Percentiles rank a stretch among this genome's conserved stretches.
Conservation (phyloP, 1,140 invertebrate species). For the Antheraea pernyi region DNA sequence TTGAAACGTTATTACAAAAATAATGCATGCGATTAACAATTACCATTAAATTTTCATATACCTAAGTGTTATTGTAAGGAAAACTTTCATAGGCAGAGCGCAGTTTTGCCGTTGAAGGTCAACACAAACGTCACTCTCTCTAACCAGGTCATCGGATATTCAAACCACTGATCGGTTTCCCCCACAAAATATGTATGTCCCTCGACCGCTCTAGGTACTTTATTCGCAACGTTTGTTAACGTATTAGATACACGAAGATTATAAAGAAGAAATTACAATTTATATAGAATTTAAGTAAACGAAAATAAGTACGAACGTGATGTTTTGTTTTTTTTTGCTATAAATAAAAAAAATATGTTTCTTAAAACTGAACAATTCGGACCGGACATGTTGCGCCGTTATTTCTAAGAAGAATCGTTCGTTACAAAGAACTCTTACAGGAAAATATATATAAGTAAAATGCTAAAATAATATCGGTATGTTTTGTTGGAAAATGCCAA, state of each 20-base stretch:
- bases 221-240: background rate
- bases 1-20: too few relatives aligned
- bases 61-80: background rate
- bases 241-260: background rate
- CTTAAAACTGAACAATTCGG: background rate
- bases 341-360: background rate
- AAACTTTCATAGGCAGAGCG: background rate
- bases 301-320: background rate
- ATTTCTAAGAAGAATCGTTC: background rate
- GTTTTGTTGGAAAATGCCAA: background rate
- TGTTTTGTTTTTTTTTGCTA: background rate
- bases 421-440: background rate
- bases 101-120: constrained; percentile 22
- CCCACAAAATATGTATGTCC: constrained; percentile 6
- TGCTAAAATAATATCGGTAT: background rate
- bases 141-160: constrained; percentile 27
- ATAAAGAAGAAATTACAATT: background rate
- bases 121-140: constrained; percentile 32
- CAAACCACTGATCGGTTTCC: background rate
- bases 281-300: too few relatives aligned
- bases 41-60: background rate
- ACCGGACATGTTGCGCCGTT: background rate
- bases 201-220: background rate
- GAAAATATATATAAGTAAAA: background rate
- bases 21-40: background rate